A percentile compares a stretch with the other conserved stretches of the same genome.
phyloP scores from a whole-genome alignment of 64 coral and sea anemone species.

The Dendronephthya gigantea region DNA sequence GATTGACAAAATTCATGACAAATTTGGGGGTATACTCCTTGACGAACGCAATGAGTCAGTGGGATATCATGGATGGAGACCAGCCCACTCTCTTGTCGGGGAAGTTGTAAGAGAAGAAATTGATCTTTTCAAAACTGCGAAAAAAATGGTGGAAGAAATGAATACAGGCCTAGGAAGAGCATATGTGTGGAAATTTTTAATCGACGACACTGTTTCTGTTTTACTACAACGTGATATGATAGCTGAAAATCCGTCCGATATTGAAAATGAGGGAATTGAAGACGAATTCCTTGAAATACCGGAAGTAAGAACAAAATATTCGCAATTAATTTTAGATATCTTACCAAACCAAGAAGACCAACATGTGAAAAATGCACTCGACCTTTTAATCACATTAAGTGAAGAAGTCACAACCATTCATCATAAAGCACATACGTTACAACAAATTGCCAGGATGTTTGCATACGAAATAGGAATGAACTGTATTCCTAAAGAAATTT shows the following conservation, averaged over 20 bases:
- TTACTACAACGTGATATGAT: constrained; percentile 31
- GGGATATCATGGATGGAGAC: constrained; percentile 49
- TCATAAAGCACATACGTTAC: constrained; percentile 32
- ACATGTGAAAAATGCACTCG: background rate
- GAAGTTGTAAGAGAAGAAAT: constrained; percentile 36
- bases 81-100: constrained; percentile 43
- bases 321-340: constrained; percentile 17
- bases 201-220: constrained; percentile 17
- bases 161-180: constrained; percentile 13
- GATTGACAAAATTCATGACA: constrained; percentile 24
- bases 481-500: background rate
- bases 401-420: constrained; percentile 17
- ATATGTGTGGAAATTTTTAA: constrained; percentile 28
- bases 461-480: constrained; percentile 36
- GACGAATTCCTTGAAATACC: constrained; percentile 16
- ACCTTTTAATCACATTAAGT: constrained; percentile 6
- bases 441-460: constrained; percentile 48
- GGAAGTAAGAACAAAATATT: constrained; percentile 26
- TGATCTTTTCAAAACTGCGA: background rate
- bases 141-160: background rate
- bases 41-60: constrained; percentile 13
- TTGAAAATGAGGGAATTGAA: background rate
- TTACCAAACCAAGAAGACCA: background rate
- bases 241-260: background rate
- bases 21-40: constrained; percentile 43